Evolutionary conservation across 2,797 vertebrate species (phyloP).

Genomic region (Botia almorhae): DNA sequence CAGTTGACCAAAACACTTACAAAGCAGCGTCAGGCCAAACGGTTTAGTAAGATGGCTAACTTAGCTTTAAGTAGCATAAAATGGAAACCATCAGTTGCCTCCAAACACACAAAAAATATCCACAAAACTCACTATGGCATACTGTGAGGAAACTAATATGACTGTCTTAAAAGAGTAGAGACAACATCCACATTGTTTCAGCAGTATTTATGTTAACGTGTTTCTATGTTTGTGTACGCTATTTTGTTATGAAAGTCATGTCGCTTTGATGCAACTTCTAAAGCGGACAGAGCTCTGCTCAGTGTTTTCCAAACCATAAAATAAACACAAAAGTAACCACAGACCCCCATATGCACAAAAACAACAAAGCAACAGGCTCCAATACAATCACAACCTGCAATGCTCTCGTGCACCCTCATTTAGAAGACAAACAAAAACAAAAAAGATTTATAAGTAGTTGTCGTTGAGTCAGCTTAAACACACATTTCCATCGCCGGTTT

Average conservation of each 20-base stretch:
- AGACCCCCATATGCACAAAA: constrained; percentile 41
- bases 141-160: constrained; percentile 16
- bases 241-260: constrained; percentile 27
- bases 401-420: constrained; percentile 52
- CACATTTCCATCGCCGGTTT: constrained; percentile 50
- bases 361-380: constrained; percentile 46
- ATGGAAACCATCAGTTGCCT: neutral
- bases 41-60: neutral
- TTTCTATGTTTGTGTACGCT: constrained; percentile 21
- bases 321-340: constrained; percentile 45
- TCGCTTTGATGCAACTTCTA: constrained; percentile 42
- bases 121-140: constrained; percentile 17
- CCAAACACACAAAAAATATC: constrained; percentile 5
- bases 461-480: constrained; percentile 39
- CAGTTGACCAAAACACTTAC: constrained; percentile 33
- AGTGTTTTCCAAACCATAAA: constrained; percentile 53
- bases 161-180: constrained; percentile 4
- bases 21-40: neutral
- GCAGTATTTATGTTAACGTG: constrained; percentile 8
- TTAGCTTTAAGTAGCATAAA: constrained; percentile 11
- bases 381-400: constrained; percentile 48
- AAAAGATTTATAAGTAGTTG: constrained; percentile 49
- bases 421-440: constrained; percentile 38
- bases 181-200: neutral
- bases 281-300: constrained; percentile 55